Evolutionary conservation across 2,797 vertebrate species (phyloP), one percentile per base, ranked within the genome.

Genomic region (Pitangus sulphuratus): DNA sequence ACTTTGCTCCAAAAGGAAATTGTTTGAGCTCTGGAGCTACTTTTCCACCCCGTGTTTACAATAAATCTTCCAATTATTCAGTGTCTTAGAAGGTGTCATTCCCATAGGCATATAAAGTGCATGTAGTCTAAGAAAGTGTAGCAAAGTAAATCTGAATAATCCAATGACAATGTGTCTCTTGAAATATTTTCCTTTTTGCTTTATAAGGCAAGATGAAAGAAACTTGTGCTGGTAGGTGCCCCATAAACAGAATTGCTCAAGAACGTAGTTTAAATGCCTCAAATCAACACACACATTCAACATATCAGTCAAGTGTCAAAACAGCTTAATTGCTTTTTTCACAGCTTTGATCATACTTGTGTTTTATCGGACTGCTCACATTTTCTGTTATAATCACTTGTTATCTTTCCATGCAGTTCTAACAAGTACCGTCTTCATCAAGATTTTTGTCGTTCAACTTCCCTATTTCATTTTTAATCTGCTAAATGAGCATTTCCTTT

Each of bases 401-500:
- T 90, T 91, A 81, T 89, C 64, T 85, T 86, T 93, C 72, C 75
- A 64, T 47, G 65, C 35, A 40, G 28, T 75, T 91, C 85, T 93
- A 93, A 93, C 83, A 94, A 95, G 89, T 64, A 93, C 87, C 26
- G 72, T 91, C 87, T 90, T 95, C 83, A 95, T 95, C 64, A 92
- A 94, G 47, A 48, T 72, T 92, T 92, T 96, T 93, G 81, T 92
- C 61, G 53, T 62, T 91, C 69, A 82, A 48, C 77, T 86, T 92
- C 70, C 35, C 35, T 89, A 61, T 93, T 95, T 93, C 42, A 80
- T 72, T 92, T 93, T 88, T 89, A 95, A 89, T 96, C 72, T 92
- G 72, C 79, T 94, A 94, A 96, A 96, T 83, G 91, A 92, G 80
- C 93, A 93, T 96, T 97, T 96, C 82, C 66, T 66, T 84, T 72